Base-by-base conservation (phyloP, 2,113 vertebrate genomes). In the Dicerorhinus sumatrensis region DNA sequence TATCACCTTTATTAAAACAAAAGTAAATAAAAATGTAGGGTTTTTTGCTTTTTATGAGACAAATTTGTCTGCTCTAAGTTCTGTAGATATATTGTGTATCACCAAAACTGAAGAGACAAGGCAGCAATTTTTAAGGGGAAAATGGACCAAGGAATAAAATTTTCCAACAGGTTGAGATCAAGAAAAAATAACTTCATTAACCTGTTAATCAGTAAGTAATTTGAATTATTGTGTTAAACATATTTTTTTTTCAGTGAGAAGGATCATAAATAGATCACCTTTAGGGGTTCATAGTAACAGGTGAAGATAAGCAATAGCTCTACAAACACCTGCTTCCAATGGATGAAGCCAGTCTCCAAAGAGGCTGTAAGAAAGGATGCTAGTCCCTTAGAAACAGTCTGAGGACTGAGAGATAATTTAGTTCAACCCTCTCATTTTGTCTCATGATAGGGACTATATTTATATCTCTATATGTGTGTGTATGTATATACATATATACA, bases 351-450 rank as follows among this genome's bases (percentile, higher is more conserved):
- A 76, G 51, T 58, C 6, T 87, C 42, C 23, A 58, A 9, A 51
- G 21, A 88, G 27, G 1, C 16, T 56, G 2, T 73, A 23, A 56
- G n/a, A 75, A 82, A 54, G 14, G 10, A 48, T 29, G n/a, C 14
- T n/a, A 11, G 20, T 77, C 9, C 23, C 12, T 80, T 58, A 83
- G 36, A 75, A 87, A 60, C 5, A 69, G 18, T 85, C 25, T 90
- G 10, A 1, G n/a, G 31, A 18, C 21, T 89, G 48, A 87, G 17
- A 96, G 56, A 60, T 94, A 73, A 72, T 89, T 79, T 92, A 86
- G 51, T 85, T 91, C 17, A 77, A 17, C 20, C 13, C 11, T 80
- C 5, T 75, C 20, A 7, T 67, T 46, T 58, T 92, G 9, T 79
- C 51, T 82, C 9, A 63, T 56, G 69, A 73, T 65, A 73, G 9